Percentiles rank a stretch among this genome's conserved stretches.
Evolutionary conservation across 23 tunicate species (phyloP).

Genomic region (Corella eumyota): DNA sequence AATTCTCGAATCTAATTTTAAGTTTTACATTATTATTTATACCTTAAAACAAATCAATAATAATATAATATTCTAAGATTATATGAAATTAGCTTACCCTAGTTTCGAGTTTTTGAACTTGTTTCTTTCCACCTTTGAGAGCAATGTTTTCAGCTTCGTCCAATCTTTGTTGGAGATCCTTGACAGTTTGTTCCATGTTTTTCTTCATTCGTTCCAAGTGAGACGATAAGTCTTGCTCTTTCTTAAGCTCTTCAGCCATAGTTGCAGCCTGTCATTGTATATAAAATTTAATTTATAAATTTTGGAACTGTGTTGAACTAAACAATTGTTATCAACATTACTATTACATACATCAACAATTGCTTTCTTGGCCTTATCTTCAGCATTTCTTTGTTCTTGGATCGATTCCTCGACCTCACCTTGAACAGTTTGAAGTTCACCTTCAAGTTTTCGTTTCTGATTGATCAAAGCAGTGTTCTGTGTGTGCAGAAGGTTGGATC

Average conservation of each 20-base stretch:
- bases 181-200: constrained; percentile 92
- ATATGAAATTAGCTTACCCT: too few relatives aligned
- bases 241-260: constrained; percentile 94
- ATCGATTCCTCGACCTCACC: constrained; percentile 91
- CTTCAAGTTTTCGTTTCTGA: constrained; percentile 96
- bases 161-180: constrained; percentile 88
- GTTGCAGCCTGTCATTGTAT: constrained; percentile 92
- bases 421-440: constrained; percentile 74
- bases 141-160: constrained; percentile 98
- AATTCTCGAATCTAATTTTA: constrained; percentile 84
- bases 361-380: constrained; percentile 90
- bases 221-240: constrained; percentile 92
- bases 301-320: too few relatives aligned
- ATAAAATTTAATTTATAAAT: too few relatives aligned
- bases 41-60: too few relatives aligned
- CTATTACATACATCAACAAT: constrained; percentile 80
- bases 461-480: constrained; percentile 98
- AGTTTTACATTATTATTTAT: too few relatives aligned
- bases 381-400: constrained; percentile 94
- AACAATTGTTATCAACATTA: too few relatives aligned
- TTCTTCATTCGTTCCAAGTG: constrained; percentile 99
- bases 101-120: too few relatives aligned
- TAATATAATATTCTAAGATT: too few relatives aligned
- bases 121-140: constrained; percentile 95
- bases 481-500: constrained; percentile 96